These are phyloP conservation scores for Spheniscus humboldti DNA, from an alignment of 2,797 vertebrate species.

Conservation along the genomic window DNA sequence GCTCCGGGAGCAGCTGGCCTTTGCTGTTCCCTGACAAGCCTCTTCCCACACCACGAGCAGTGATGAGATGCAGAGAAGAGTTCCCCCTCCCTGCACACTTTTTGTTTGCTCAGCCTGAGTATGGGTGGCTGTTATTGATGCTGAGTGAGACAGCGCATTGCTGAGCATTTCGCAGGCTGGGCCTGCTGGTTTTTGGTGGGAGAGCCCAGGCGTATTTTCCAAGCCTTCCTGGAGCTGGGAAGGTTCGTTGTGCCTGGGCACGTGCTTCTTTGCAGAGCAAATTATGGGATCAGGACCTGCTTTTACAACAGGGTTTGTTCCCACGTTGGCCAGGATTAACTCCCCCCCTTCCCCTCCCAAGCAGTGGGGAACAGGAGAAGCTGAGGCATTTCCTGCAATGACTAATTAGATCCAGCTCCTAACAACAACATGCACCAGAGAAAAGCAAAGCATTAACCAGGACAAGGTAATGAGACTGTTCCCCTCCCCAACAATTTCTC, in stretches of 20 bases:
- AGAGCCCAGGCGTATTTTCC: background rate
- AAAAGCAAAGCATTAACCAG: background rate
- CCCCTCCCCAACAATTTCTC: background rate
- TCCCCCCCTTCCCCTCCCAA: background rate
- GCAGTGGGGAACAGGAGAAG: background rate
- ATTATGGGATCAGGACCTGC: background rate
- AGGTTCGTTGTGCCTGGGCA: background rate
- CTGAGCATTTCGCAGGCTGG: accelerated
- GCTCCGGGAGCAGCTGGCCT: background rate
- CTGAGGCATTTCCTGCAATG: background rate
- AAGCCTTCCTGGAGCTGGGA: background rate
- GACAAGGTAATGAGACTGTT: background rate
- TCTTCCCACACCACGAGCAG: accelerated
- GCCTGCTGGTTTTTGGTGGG: background rate
- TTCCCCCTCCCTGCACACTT: background rate
- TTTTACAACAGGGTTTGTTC: background rate
- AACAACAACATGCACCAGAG: background rate
- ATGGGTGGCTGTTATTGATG: accelerated
- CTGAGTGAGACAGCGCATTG: accelerated
- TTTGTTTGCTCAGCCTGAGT: background rate
- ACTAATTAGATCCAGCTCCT: conserved; percentile 2
- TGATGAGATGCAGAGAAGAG: background rate
- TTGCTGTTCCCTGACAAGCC: too few species aligned
- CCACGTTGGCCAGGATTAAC: background rate
- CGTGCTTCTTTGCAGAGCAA: background rate